Evolutionary conservation across 2,888 invertebrate species (phyloP).

Genomic region (Chrysolina americana): DNA sequence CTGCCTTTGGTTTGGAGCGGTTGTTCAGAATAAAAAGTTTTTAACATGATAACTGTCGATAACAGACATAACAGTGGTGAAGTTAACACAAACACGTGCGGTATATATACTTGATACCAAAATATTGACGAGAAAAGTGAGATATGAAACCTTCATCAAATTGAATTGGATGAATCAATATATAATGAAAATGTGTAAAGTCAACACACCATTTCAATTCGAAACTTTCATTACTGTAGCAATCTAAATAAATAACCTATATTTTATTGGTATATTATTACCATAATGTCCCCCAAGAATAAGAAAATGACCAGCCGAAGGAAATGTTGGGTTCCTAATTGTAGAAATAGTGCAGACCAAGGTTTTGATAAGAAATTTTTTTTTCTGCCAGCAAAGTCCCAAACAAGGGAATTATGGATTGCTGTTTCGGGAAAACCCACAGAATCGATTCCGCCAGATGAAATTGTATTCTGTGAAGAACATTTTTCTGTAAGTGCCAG

Average conservation of each 20-base stretch:
- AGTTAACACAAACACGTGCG: too few species aligned
- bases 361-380: background rate
- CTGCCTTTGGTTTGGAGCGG: too few species aligned
- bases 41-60: too few species aligned
- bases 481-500: slow-evolving; percentile 26
- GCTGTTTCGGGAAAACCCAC: slow-evolving; percentile 27
- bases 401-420: slow-evolving; percentile 23
- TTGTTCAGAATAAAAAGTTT: too few species aligned
- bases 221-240: background rate
- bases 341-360: background rate
- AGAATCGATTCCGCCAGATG: background rate
- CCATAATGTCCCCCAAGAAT: background rate
- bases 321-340: slow-evolving; percentile 29
- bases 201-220: too few species aligned
- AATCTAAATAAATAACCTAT: background rate
- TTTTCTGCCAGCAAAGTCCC: background rate
- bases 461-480: slow-evolving; percentile 24
- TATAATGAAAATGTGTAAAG: too few species aligned
- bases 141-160: too few species aligned
- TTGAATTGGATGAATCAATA: too few species aligned
- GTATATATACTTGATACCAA: too few species aligned
- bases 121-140: too few species aligned
- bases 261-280: background rate
- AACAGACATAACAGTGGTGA: too few species aligned
- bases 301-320: background rate